Conservation (phyloP, 2,113 vertebrate species). For the human region DNA sequence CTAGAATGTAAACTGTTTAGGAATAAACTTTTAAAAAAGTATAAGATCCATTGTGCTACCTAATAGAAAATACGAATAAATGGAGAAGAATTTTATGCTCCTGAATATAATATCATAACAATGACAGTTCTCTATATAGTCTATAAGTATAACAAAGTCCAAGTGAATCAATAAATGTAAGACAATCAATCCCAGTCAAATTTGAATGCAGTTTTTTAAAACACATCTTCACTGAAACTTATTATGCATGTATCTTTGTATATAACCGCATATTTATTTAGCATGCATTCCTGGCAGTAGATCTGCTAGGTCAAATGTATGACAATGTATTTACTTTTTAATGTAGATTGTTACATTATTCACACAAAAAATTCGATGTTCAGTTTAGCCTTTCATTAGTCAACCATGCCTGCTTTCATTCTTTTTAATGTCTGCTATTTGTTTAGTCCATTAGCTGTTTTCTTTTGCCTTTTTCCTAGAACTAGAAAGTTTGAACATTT, state of each 20-base stretch:
- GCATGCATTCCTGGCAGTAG: not conserved
- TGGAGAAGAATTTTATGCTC: not conserved
- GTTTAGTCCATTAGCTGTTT: not conserved
- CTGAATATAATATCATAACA: not conserved
- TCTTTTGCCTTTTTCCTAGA: not conserved
- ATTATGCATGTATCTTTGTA: not conserved
- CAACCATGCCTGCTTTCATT: not conserved
- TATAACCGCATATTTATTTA: not conserved
- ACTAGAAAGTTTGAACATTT: not conserved
- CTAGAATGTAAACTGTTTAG: not conserved
- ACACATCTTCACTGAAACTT: not conserved
- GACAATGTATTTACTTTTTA: not conserved
- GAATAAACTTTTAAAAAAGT: not conserved
- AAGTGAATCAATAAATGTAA: not conserved
- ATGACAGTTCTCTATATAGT: not conserved
- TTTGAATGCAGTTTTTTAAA: not conserved
- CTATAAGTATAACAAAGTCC: not conserved
- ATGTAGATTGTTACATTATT: not conserved
- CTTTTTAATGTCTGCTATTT: not conserved
- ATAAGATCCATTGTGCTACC: not conserved
- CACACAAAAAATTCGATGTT: not conserved
- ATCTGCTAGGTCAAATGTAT: slow-evolving; percentile 10
- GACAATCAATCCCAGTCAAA: not conserved
- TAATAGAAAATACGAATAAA: not conserved
- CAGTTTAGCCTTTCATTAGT: not conserved